phyloP scores from a whole-genome alignment of 92 coral and sea anemone species.

The Porites rus region DNA sequence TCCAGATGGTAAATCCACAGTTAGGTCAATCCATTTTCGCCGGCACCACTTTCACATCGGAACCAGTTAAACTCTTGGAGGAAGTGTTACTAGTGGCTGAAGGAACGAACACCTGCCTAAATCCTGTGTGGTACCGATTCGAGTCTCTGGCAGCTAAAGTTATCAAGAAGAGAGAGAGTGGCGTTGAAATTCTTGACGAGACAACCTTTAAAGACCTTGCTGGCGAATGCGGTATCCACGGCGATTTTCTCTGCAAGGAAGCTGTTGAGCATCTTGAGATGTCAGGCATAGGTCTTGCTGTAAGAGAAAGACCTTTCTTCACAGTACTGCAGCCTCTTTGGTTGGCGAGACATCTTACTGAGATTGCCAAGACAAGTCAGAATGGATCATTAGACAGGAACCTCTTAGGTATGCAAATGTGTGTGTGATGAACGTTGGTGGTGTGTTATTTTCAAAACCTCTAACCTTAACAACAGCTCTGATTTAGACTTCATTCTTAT shows the following conservation, averaged over 20 bases:
- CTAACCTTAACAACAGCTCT: background rate
- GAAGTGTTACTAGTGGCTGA: conserved; percentile 35
- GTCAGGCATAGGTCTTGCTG: conserved; percentile 58
- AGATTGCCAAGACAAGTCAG: conserved; percentile 44
- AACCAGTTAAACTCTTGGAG: conserved; percentile 25
- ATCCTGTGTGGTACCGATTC: conserved; percentile 44
- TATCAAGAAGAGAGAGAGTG: conserved; percentile 16
- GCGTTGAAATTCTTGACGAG: conserved; percentile 38
- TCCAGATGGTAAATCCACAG: conserved; percentile 68
- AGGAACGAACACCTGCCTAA: background rate
- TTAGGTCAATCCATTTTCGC: conserved; percentile 60
- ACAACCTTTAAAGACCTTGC: conserved; percentile 61
- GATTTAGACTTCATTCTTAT: no score
- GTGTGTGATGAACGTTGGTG: background rate
- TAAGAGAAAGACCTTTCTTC: conserved; percentile 53
- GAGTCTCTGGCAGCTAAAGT: conserved; percentile 31
- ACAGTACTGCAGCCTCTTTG: conserved; percentile 54
- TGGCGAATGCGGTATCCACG: conserved; percentile 70
- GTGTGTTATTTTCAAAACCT: background rate
- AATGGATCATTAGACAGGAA: conserved; percentile 50
- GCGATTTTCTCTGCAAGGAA: conserved; percentile 32
- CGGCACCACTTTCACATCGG: conserved; percentile 39
- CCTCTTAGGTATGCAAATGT: conserved; percentile 47
- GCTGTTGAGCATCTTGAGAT: conserved; percentile 64
- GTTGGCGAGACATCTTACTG: conserved; percentile 59